These are phyloP conservation scores for Polydrusus pterygomalis DNA, from an alignment of 2,888 invertebrate genomes.

Conservation along the genomic window DNA sequence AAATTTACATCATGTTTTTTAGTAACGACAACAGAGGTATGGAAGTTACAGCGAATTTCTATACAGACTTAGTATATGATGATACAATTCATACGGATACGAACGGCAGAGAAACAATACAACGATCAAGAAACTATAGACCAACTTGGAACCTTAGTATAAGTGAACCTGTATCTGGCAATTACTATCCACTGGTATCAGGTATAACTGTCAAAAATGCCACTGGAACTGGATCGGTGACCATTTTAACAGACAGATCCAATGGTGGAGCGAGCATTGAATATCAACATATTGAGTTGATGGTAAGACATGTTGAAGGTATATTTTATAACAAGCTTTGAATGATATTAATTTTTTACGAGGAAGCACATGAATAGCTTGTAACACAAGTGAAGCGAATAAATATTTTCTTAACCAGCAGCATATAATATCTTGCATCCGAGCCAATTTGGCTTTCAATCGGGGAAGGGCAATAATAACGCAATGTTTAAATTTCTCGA, in stretches of 20 bases:
- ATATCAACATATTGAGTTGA: constrained; percentile 78
- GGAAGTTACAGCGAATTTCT: constrained; percentile 85
- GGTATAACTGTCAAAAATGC: constrained; percentile 74
- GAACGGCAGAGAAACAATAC: constrained; percentile 90
- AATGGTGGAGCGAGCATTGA: constrained; percentile 78
- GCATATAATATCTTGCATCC: too few species aligned
- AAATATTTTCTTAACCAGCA: too few species aligned
- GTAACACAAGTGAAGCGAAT: too few species aligned
- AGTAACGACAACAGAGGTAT: constrained; percentile 78
- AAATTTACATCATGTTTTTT: background rate
- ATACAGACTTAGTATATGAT: constrained; percentile 76
- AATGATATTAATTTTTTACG: too few species aligned
- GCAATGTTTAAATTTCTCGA: too few species aligned
- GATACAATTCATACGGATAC: constrained; percentile 91
- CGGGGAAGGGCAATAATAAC: too few species aligned
- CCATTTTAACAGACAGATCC: constrained; percentile 77
- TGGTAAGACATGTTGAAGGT: constrained; percentile 74
- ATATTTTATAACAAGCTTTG: too few species aligned
- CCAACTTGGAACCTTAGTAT: constrained; percentile 82
- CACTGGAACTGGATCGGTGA: constrained; percentile 73
- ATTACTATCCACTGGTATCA: constrained; percentile 85
- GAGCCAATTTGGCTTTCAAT: too few species aligned
- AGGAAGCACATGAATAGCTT: too few species aligned
- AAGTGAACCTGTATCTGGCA: constrained; percentile 77
- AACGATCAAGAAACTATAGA: constrained; percentile 79